Evolutionary conservation across 1,140 invertebrate genomes (phyloP), one percentile per base, ranked within the genome.

Genomic region (Vanessa tameamea): DNA sequence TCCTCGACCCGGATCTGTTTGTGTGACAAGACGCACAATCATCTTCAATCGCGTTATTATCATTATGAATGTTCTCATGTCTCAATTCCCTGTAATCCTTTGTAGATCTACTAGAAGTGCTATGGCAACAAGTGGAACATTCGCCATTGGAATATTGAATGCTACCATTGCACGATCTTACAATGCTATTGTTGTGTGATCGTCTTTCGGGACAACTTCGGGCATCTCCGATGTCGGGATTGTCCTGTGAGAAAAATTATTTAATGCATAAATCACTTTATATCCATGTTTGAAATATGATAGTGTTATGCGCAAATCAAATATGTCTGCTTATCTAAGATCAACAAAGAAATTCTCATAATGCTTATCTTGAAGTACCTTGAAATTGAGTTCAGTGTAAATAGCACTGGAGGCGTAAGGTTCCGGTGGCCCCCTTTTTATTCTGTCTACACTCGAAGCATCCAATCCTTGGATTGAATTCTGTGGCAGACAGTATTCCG

Each of bases 161-260:
- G 78, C 90, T 92, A 67, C 88, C 90, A 73, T 91, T 90, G 72
- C 89, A 92, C 47, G 89, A 91, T 73, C 89, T 83, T 77, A 91
- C 88, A 80, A 91, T 92, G 81, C 91, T 92, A 78, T 92, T 92
- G 81, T 92, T 91, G 75, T 92, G 89, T 48, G 91, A 91, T 77
- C 89, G 87, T 73, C 91, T 87, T 83, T 91, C 91, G 64, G 86
- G 79, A 82, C 88, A 92, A 91, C 79, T 89, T 82, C 87, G 86
- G 71, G 87, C 77, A 78, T 91, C 90, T 80, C 83, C 87, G 83
- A 83, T 83, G 48, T 91, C 88, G 78, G 87, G 87, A 74, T 86
- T 87, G 80, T 92, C 91, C 91, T 92, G 79, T 72, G 65, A 77
- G 61, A 66, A 73, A 73, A 69, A 31, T 67, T 64, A 63, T 69